phyloP scores from a whole-genome alignment of 2,113 vertebrate species.

The Lucifuga dentata region DNA sequence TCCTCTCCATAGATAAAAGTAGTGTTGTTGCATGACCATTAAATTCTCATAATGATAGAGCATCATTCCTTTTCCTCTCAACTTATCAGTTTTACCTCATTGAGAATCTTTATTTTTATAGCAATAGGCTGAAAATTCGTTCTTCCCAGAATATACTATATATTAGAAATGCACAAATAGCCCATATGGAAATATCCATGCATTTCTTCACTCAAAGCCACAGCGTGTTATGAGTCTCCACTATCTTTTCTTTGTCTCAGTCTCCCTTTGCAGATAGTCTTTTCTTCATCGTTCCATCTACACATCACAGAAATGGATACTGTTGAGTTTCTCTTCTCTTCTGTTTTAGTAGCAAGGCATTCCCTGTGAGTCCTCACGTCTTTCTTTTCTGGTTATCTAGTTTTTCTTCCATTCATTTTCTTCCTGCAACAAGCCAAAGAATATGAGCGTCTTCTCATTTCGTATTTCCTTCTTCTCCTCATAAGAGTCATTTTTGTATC shows the following conservation, averaged over 20 bases:
- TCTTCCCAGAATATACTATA: too few species aligned
- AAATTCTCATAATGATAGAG: background rate
- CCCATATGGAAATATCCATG: too few species aligned
- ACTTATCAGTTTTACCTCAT: too few species aligned
- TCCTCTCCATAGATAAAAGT: slow-evolving; percentile 1
- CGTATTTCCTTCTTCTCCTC: background rate
- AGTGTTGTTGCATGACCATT: background rate
- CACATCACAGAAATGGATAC: slow-evolving; percentile 5
- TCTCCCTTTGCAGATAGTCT: slow-evolving; percentile 6
- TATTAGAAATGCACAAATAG: background rate
- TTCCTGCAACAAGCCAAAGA: background rate
- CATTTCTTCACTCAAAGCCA: slow-evolving; percentile 9
- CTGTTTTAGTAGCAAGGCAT: background rate
- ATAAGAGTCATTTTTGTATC: background rate
- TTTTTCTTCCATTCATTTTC: slow-evolving; percentile 2
- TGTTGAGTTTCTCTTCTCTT: background rate
- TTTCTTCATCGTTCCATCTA: slow-evolving; percentile 33
- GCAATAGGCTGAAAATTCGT: too few species aligned
- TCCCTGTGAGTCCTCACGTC: too few species aligned
- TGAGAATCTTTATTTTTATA: too few species aligned
- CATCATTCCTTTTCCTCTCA: background rate
- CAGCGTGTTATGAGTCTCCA: too few species aligned
- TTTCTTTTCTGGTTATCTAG: too few species aligned
- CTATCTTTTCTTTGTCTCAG: background rate
- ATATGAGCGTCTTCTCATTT: background rate